Base-by-base conservation (phyloP, 30 jellyfish, hydroid and myxozoan genomes). In the Rhopilema esculentum region DNA sequence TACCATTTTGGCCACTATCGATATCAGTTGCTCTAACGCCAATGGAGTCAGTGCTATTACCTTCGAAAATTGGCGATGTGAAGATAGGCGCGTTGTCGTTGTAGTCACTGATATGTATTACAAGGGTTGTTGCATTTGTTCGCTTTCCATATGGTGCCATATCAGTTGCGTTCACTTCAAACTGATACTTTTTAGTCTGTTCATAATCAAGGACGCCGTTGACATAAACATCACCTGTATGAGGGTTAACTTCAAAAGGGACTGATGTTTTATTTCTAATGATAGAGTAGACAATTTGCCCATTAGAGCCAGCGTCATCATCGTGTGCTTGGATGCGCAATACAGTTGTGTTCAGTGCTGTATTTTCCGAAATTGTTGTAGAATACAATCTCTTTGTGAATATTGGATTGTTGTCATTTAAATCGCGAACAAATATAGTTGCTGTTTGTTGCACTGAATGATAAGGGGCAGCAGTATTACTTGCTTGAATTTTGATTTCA, bases 1-100 rank as follows among this genome's bases (percentile, higher is more conserved):
- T 61, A 21, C 92, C 96, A 27, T 89, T 89, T 0, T 63, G 57
- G 22, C 93, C 93, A 33, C 87, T 80, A 87, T 94, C 99, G 1
- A 27, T 64, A 79, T 94, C 99, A 30, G 96, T 83, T 16, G 99
- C 99, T 1, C n/a, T 28, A 0, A 96, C 98, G 50, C 40, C 16
- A 12, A 88, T 80, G 31, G 89, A 65, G 66, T 69, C 84, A 0
- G 97, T 69, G 18, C 97, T 69, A 30, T 77, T 75, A 21, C 95
- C 91, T 66, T 88, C 91, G 57, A 92, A 96, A 50, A 96, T 89
- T 26, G 95, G 90, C 19, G 90, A 70, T 24, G 88, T 1, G 65
- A 96, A 96, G 70, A 80, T 77, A 15, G 99, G 99, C 6, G 90
- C 84, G 79, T 96, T 96, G 83, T 96, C 99, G 62, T 96, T 96